Conservation (phyloP, 2,888 invertebrate genomes). For the Ichneumoninae sp. region DNA sequence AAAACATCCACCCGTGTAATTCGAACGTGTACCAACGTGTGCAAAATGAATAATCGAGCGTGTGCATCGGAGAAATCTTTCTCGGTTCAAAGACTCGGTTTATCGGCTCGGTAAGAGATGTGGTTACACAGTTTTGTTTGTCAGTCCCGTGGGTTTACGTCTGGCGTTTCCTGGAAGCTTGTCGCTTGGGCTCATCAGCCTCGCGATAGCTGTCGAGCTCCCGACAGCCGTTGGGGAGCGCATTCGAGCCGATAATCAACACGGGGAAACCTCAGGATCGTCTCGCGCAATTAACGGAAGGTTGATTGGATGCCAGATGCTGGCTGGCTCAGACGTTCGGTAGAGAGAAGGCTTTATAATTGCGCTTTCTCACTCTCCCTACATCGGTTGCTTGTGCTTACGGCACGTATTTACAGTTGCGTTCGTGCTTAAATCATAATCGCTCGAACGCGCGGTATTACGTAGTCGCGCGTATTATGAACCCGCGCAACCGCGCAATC, state of each 20-base stretch:
- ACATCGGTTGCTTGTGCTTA: background rate
- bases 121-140: constrained; percentile 29
- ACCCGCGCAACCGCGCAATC: background rate
- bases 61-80: background rate
- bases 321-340: constrained; percentile 35
- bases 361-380: constrained; percentile 32
- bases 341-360: constrained; percentile 35
- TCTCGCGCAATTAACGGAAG: constrained; percentile 66
- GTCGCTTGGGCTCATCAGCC: background rate
- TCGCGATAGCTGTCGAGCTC: constrained; percentile 1
- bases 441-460: constrained; percentile 16
- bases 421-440: constrained; percentile 17
- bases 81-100: constrained; percentile 1
- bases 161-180: constrained; percentile 18
- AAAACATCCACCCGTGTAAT: background rate
- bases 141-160: background rate
- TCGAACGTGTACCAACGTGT: background rate
- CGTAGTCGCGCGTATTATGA: constrained; percentile 9
- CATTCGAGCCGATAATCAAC: constrained; percentile 64
- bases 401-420: constrained; percentile 39
- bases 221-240: constrained; percentile 22
- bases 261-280: constrained; percentile 64
- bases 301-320: constrained; percentile 68
- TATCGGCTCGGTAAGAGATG: constrained; percentile 6
- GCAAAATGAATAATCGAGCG: background rate